These are phyloP conservation scores for Nemurella pictetii DNA, from an alignment of 2,888 invertebrate species.

Conservation along the genomic window DNA sequence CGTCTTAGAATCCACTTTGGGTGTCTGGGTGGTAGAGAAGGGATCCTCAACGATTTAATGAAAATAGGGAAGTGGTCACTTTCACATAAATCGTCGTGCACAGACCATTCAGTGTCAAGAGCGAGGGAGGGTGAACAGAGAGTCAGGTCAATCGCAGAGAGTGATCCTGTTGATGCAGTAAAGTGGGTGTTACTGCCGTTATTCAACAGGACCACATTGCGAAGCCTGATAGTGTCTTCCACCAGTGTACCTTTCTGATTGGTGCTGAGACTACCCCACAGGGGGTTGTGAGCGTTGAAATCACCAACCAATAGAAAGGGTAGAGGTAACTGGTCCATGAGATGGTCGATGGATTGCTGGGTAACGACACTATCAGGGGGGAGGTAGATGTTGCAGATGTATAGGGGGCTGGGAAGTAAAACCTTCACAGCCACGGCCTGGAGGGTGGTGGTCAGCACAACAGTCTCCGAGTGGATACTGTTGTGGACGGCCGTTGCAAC, in stretches of 20 bases:
- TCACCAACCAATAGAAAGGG: conserved; percentile 2
- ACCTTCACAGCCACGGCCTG: not conserved
- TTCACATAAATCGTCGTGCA: not conserved
- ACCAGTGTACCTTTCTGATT: not conserved
- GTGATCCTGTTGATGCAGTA: not conserved
- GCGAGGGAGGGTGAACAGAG: not conserved
- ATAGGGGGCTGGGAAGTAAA: not conserved
- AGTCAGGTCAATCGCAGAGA: conserved; percentile 24
- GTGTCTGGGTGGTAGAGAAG: not conserved
- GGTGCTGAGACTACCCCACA: conserved; percentile 2
- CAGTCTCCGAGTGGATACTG: no score
- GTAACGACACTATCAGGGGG: no score
- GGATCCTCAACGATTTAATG: no score
- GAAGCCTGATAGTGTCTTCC: not conserved
- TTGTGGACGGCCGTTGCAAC: no score
- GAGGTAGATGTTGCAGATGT: not conserved
- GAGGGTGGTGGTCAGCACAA: not conserved
- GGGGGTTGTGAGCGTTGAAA: conserved; percentile 19
- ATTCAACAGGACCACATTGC: not conserved
- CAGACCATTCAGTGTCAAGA: conserved; percentile 6
- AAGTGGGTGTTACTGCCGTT: conserved; percentile 2
- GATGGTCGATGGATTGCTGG: not conserved
- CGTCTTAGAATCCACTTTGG: not conserved
- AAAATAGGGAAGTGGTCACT: conserved; percentile 4
- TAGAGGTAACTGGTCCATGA: not conserved